A percentile compares a stretch with the other conserved stretches of the same genome.
Evolutionary conservation across 1,140 invertebrate genomes (phyloP).

Genomic region (Drosophila lini): DNA sequence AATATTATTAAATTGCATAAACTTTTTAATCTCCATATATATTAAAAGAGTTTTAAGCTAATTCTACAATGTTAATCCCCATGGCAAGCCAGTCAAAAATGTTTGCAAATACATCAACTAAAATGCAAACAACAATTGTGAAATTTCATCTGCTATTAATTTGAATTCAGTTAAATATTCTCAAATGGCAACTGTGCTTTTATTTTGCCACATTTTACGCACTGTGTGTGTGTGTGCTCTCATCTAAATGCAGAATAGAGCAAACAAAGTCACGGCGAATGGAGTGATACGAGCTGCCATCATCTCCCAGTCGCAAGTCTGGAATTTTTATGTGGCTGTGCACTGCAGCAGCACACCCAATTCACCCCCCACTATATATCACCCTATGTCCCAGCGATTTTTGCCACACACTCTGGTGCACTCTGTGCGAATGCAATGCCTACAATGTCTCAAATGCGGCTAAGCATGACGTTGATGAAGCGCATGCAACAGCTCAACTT

Average conservation of each 20-base stretch:
- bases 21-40: neutral
- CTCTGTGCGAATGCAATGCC: slow-evolving; percentile 49
- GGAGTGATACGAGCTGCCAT: slow-evolving; percentile 40
- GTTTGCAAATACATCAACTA: too few relatives aligned
- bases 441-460: slow-evolving; percentile 75
- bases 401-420: slow-evolving; percentile 20
- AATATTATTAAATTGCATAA: too few relatives aligned
- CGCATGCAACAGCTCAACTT: slow-evolving; percentile 78
- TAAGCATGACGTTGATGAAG: slow-evolving; percentile 79
- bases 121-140: neutral
- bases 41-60: neutral
- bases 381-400: slow-evolving; percentile 1
- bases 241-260: slow-evolving; percentile 34
- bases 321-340: slow-evolving; percentile 24
- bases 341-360: neutral
- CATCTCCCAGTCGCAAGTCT: slow-evolving; percentile 21
- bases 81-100: neutral
- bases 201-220: neutral
- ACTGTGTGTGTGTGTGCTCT: neutral
- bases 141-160: neutral
- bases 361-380: neutral
- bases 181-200: neutral
- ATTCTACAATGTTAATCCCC: neutral
- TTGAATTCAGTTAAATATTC: neutral
- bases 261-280: slow-evolving; percentile 47